Conservation (phyloP, 1,140 invertebrate species). For the Heliconius hermathena region DNA sequence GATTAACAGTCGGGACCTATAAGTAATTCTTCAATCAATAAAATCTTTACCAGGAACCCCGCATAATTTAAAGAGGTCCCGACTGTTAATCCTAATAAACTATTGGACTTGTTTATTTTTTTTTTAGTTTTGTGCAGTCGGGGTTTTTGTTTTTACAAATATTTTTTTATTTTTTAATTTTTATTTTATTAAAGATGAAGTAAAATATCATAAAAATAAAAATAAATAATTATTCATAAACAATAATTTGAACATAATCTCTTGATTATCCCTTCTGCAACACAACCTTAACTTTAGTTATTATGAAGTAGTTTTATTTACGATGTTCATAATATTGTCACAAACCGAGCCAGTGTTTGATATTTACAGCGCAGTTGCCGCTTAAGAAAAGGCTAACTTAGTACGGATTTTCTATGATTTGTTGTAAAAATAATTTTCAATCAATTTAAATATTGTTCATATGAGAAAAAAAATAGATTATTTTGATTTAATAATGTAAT, state of each 20-base stretch:
- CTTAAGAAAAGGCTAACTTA: constrained; percentile 43
- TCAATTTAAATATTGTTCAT: background rate
- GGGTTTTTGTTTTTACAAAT: no score
- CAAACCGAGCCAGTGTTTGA: constrained; percentile 61
- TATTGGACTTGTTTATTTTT: no score
- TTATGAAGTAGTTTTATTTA: constrained; percentile 53
- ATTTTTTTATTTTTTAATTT: no score
- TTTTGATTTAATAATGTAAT: no score
- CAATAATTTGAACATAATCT: background rate
- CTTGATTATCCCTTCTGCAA: constrained; percentile 6
- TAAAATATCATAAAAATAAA: background rate
- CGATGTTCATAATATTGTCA: constrained; percentile 65
- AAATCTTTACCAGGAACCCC: no score
- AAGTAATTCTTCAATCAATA: no score
- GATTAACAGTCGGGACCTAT: no score
- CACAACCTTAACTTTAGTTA: constrained; percentile 30
- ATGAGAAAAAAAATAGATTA: background rate
- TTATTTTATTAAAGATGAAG: no score
- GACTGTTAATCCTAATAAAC: no score
- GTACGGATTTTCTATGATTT: constrained; percentile 33
- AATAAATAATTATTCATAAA: background rate
- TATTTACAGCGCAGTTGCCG: constrained; percentile 62
- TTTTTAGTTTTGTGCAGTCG: no score
- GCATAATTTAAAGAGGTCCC: no score
- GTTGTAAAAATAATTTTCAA: background rate